Evolutionary conservation across 2,888 invertebrate genomes (phyloP).

Genomic region (Antheraea assamensis): DNA sequence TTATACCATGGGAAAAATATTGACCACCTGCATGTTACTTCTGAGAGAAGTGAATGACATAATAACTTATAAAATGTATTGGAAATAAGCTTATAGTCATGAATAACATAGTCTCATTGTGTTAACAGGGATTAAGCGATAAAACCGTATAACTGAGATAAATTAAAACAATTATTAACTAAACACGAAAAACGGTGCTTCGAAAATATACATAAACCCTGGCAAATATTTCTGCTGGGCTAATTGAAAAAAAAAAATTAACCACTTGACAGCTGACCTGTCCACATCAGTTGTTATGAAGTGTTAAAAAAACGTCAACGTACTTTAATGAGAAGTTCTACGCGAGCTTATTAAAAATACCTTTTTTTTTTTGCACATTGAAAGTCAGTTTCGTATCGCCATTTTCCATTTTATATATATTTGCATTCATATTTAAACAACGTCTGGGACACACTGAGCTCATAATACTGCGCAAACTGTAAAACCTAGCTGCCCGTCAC

Average conservation of each 20-base stretch:
- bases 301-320: not conserved
- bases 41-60: no score
- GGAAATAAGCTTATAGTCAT: no score
- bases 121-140: no score
- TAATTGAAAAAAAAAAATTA: not conserved
- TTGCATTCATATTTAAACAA: not conserved
- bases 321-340: not conserved
- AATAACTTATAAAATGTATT: no score
- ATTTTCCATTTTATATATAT: conserved; percentile 6
- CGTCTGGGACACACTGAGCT: not conserved
- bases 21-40: no score
- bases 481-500: no score
- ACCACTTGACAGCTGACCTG: not conserved
- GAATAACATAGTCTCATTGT: no score
- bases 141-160: not conserved
- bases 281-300: not conserved
- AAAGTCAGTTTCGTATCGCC: not conserved
- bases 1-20: no score
- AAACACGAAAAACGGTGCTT: no score
- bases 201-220: not conserved
- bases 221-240: not conserved
- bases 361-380: not conserved
- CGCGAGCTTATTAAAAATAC: conserved; percentile 8
- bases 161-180: not conserved
- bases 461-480: no score